Base-by-base conservation (phyloP, 2,113 vertebrate genomes). In the Onychostruthus taczanowskii region DNA sequence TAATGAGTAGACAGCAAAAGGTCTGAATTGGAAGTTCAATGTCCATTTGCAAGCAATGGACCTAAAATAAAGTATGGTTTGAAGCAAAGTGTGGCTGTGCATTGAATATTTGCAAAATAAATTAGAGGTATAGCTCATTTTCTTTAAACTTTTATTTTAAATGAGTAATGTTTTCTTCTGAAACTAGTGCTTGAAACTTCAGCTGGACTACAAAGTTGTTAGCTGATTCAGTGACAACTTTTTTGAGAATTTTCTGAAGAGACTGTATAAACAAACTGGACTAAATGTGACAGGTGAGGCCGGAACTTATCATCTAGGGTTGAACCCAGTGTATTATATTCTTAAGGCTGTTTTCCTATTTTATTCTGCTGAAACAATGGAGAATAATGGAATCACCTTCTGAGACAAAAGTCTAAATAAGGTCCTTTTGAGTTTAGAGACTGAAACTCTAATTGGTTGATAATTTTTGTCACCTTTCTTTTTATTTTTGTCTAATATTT, bases 1-100 rank as follows among this genome's bases (percentile, higher is more conserved):
- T 80, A 95, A 96, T 78, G 43, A 93, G 21, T 56, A 93, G 63
- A 69, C 66, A 95, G 55, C 33, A 81, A 89, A 96, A 77, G 41
- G 61, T 91, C 83, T 91, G 41, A 7, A 89, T 70, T 95, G 56
- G 73, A 95, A 69, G 70, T 66, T 87, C 66, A 93, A 1, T 64
- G 49, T 44, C 91, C 50, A 77, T 93, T 95, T 95, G 72, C 62
- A 92, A 88, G 55, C 46, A 87, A 75, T 66, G 85, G 46, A 89
- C 28, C 22, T 90, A 81, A 89, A 92, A 82, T 70, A 89, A 73
- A 73, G 10, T 61, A 58, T 23, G 16, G 0, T 41, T 87, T 27
- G 41, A 67, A 69, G 58, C 27, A 68, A 86, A 73, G 23, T 27
- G 24, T 67, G 50, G 6, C 33, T 69, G 3, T 52, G 8, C 26